Evolutionary conservation across 1,140 invertebrate genomes (phyloP).

Genomic region (Aphaenogaster ashmeadi): DNA sequence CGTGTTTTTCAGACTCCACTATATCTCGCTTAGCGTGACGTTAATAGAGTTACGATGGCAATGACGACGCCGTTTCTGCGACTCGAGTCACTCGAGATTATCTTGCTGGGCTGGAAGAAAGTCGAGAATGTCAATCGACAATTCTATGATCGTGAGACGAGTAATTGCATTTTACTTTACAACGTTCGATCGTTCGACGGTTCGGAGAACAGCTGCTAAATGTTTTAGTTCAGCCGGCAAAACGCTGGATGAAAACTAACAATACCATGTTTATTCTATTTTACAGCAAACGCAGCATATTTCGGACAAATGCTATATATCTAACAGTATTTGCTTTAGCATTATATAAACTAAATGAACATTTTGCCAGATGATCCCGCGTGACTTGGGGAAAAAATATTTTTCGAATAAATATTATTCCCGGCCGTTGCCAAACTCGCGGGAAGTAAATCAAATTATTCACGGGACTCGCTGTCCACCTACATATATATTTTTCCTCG

Average conservation of each 20-base stretch:
- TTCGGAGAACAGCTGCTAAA: constrained; percentile 5
- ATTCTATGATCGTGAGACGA: not conserved
- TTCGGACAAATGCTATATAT: constrained; percentile 32
- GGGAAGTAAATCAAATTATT: constrained; percentile 55
- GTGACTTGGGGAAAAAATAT: constrained; percentile 62
- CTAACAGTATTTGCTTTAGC: constrained; percentile 37
- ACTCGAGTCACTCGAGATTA: constrained; percentile 53
- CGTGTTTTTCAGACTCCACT: constrained; percentile 59
- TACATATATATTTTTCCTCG: constrained; percentile 36
- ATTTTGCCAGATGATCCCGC: constrained; percentile 54
- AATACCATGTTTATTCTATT: constrained; percentile 47
- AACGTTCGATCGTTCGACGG: not conserved
- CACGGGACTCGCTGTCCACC: not conserved
- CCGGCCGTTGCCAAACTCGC: constrained; percentile 30
- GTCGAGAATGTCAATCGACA: constrained; percentile 26
- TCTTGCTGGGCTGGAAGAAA: not conserved
- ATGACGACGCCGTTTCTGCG: constrained; percentile 47
- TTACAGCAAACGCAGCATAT: constrained; percentile 31
- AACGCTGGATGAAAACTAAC: constrained; percentile 16
- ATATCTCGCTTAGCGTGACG: constrained; percentile 59
- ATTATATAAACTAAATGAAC: constrained; percentile 64
- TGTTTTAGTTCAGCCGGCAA: constrained; percentile 6
- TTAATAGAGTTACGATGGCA: constrained; percentile 62
- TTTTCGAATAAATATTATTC: constrained; percentile 58
- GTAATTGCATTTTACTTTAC: constrained; percentile 37